A percentile compares a stretch with the other conserved stretches of the same genome.
phyloP scores from a whole-genome alignment of 2,797 vertebrate species.

The Pyrocephalus nanus region DNA sequence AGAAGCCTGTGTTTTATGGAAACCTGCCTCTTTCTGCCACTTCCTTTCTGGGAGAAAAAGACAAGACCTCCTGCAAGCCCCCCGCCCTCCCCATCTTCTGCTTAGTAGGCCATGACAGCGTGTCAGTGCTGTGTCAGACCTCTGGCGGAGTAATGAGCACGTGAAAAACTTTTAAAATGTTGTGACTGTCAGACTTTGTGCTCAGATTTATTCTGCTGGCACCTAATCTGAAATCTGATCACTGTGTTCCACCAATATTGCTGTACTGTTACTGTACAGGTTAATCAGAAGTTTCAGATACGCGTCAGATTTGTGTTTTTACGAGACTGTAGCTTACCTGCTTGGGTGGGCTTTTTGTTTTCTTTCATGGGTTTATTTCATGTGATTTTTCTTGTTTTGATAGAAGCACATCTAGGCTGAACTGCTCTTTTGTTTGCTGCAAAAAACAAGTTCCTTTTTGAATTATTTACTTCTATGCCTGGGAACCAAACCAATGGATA shows the following conservation, averaged over 20 bases:
- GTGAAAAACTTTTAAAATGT: not conserved
- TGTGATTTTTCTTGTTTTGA: not conserved
- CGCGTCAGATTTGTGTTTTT: not conserved
- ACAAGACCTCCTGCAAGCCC: not conserved
- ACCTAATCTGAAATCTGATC: not conserved
- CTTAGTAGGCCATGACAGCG: not conserved
- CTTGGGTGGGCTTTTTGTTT: accelerated
- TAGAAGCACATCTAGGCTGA: not conserved
- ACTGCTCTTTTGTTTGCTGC: not conserved
- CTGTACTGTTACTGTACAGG: not conserved
- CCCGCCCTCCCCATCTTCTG: not conserved
- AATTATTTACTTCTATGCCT: not conserved
- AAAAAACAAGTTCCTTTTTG: not conserved
- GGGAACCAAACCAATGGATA: not conserved
- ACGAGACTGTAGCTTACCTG: not conserved
- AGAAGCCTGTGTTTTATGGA: not conserved
- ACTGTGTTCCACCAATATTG: not conserved
- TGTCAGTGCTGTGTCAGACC: not conserved
- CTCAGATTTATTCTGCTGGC: not conserved
- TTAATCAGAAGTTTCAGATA: not conserved
- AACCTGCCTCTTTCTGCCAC: not conserved
- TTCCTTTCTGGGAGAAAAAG: not conserved
- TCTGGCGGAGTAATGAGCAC: not conserved
- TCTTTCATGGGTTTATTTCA: not conserved
- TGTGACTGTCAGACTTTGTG: not conserved